A percentile compares a stretch with the other conserved stretches of the same genome.
Conservation (phyloP, 2,797 vertebrate genomes). For the Sebastes baramenuke region DNA sequence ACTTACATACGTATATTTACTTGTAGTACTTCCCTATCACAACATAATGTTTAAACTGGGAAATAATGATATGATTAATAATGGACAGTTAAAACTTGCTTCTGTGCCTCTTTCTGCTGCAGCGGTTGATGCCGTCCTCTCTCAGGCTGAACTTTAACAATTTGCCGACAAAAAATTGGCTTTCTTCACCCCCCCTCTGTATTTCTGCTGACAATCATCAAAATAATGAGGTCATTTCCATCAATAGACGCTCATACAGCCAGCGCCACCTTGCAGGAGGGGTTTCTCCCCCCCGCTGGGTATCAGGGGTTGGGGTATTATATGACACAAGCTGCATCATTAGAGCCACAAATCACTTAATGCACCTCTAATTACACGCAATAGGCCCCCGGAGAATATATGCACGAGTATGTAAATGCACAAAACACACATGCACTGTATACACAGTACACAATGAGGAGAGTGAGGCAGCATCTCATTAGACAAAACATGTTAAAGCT, state of each 20-base stretch:
- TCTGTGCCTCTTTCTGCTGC: background rate
- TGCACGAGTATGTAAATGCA: background rate
- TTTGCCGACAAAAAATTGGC: background rate
- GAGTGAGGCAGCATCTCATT: slow-evolving; percentile 4
- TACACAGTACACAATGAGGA: background rate
- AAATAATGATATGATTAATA: too few relatives aligned
- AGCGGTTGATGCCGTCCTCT: background rate
- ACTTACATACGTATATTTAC: too few relatives aligned
- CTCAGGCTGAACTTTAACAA: background rate
- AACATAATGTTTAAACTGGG: too few relatives aligned
- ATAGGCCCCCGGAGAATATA: slow-evolving; percentile 2
- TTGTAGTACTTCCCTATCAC: too few relatives aligned
- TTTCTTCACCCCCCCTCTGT: background rate
- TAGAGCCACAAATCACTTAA: slow-evolving; percentile 39
- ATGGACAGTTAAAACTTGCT: too few relatives aligned
- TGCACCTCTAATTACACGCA: slow-evolving; percentile 28
- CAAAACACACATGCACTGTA: background rate
- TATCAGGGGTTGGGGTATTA: background rate
- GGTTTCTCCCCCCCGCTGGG: background rate
- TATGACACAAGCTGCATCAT: slow-evolving; percentile 13
- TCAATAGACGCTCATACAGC: background rate
- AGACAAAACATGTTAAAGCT: background rate
- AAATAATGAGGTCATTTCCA: slow-evolving; percentile 29
- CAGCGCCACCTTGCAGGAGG: background rate
- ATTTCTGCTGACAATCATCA: background rate